phyloP scores from a whole-genome alignment of 2,797 vertebrate species.

The Discoglossus pictus region DNA sequence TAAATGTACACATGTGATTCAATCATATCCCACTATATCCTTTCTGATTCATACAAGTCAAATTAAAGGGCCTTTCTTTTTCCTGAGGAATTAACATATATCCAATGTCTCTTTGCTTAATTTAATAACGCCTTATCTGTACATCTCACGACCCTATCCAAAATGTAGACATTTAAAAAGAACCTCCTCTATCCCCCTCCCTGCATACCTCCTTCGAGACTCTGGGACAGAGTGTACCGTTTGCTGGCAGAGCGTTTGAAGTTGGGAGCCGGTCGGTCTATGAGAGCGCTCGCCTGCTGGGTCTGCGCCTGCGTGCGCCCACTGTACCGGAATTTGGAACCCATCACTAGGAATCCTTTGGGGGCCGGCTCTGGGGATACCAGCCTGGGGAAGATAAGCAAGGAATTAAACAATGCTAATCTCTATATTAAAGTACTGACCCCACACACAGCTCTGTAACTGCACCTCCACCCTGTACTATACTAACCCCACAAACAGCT shows the following conservation, averaged over 20 bases:
- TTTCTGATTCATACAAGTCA: no score
- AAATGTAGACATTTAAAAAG: neutral
- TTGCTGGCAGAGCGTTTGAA: constrained; percentile 96
- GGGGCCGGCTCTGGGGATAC: constrained; percentile 95
- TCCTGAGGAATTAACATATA: no score
- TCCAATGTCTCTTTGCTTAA: no score
- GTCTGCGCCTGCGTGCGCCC: constrained; percentile 96
- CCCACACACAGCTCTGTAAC: no score
- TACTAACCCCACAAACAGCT: no score
- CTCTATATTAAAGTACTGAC: no score
- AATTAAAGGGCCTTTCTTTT: no score
- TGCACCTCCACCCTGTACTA: no score
- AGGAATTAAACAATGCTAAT: no score
- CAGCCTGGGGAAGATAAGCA: constrained; percentile 68
- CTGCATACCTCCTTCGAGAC: constrained; percentile 91
- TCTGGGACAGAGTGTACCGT: constrained; percentile 93
- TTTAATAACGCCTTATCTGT: no score
- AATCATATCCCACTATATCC: no score
- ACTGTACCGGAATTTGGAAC: constrained; percentile 97
- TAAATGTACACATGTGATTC: no score
- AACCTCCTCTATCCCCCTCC: neutral
- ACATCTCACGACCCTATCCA: neutral
- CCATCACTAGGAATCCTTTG: constrained; percentile 97
- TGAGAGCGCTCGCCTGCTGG: constrained; percentile 92
- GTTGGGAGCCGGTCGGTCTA: constrained; percentile 91